These are phyloP conservation scores for Eupithecia subumbrata DNA, from an alignment of 2,888 invertebrate species.

Conservation along the genomic window DNA sequence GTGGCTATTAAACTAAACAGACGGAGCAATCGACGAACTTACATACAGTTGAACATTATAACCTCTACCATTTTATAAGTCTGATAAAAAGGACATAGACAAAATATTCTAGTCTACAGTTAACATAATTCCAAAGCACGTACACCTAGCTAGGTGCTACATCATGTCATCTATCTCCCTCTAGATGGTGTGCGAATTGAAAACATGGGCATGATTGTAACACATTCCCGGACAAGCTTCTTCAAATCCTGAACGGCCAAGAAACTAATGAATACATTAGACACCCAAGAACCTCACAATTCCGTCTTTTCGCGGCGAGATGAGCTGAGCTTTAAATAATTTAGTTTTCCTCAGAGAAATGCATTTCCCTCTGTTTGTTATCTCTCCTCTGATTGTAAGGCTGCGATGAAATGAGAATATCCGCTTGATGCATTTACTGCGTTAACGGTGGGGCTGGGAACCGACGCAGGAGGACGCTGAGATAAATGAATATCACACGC, in stretches of 20 bases:
- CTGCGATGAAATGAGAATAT: constrained; percentile 16
- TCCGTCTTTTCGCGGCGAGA: constrained; percentile 11
- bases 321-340: constrained; percentile 43
- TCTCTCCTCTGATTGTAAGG: constrained; percentile 19
- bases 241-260: neutral
- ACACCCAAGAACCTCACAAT: neutral
- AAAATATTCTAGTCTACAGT: too few relatives aligned
- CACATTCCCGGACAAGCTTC: neutral
- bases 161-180: neutral
- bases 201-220: neutral
- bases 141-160: too few relatives aligned
- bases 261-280: neutral
- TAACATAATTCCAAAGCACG: too few relatives aligned
- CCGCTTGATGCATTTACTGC: constrained; percentile 13
- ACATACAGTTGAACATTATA: too few relatives aligned
- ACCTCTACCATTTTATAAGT: too few relatives aligned
- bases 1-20: too few relatives aligned
- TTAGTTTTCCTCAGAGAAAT: constrained; percentile 33
- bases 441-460: neutral
- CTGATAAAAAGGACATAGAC: too few relatives aligned
- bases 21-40: too few relatives aligned
- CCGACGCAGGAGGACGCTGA: neutral
- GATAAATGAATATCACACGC: neutral
- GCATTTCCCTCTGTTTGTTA: constrained; percentile 33
- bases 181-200: neutral